Evolutionary conservation across 1,140 invertebrate genomes (phyloP).

Genomic region (Acromyrmex echinatior): DNA sequence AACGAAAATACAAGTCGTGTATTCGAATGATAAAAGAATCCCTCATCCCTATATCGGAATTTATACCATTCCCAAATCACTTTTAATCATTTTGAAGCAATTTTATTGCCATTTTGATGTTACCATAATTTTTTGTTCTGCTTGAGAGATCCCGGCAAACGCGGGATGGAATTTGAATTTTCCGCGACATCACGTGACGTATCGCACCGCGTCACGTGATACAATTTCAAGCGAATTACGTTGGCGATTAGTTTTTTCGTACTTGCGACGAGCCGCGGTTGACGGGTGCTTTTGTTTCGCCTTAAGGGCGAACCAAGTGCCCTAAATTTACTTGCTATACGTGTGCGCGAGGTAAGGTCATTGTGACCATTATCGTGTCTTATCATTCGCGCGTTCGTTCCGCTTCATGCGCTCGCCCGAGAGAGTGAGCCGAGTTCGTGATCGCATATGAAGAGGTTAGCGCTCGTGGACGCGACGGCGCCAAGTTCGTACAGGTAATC

Average conservation of each 20-base stretch:
- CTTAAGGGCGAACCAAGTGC: neutral
- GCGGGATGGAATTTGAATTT: neutral
- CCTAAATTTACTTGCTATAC: neutral
- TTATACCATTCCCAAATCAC: neutral
- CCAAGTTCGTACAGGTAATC: constrained; percentile 18
- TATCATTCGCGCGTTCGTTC: neutral
- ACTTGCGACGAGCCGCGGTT: neutral
- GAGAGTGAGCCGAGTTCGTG: neutral
- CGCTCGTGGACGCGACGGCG: neutral
- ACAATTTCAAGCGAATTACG: constrained; percentile 22
- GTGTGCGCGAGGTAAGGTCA: neutral
- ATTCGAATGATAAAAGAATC: neutral
- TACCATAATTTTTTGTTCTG: no score
- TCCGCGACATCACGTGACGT: constrained; percentile 17
- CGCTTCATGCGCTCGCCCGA: neutral
- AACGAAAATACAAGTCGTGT: constrained; percentile 17
- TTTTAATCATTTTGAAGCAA: no score
- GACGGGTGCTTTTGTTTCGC: neutral
- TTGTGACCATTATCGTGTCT: neutral
- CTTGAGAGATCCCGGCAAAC: neutral
- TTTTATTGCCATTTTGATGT: no score
- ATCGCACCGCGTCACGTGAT: neutral
- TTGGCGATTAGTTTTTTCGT: neutral
- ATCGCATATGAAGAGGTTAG: constrained; percentile 33
- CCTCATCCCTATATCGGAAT: neutral